Percentiles rank a stretch among this genome's conserved stretches.
These are phyloP conservation scores for Leptogaster cylindrica DNA, from an alignment of 2,888 invertebrate species.

Conservation along the genomic window DNA sequence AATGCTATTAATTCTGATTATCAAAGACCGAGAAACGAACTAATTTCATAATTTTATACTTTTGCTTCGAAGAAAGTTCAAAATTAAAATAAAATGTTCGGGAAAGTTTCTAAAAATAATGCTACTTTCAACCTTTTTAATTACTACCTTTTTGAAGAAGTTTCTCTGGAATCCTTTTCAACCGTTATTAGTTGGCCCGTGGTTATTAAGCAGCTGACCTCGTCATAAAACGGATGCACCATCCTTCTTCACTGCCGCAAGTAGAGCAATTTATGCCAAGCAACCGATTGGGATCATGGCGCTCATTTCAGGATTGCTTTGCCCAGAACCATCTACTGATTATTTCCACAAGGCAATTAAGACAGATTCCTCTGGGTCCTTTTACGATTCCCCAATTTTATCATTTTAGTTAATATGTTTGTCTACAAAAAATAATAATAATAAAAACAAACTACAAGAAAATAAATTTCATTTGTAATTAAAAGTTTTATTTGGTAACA, in stretches of 20 bases:
- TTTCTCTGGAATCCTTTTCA: slow-evolving; percentile 24
- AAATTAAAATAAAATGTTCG: slow-evolving; percentile 23
- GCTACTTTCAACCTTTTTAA: slow-evolving; percentile 16
- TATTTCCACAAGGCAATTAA: slow-evolving; percentile 17
- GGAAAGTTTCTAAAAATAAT: slow-evolving; percentile 21
- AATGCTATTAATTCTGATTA: no score
- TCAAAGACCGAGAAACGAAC: no score
- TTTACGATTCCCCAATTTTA: slow-evolving; percentile 2
- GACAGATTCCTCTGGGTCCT: slow-evolving; percentile 23
- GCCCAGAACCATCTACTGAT: slow-evolving; percentile 16
- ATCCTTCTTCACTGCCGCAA: background rate
- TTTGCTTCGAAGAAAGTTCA: slow-evolving; percentile 27
- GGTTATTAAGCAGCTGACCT: slow-evolving; percentile 31
- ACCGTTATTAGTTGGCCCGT: slow-evolving; percentile 15
- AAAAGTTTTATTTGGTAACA: no score
- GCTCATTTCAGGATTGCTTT: slow-evolving; percentile 24
- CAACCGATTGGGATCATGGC: slow-evolving; percentile 6
- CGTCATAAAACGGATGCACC: slow-evolving; percentile 19
- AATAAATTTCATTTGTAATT: no score
- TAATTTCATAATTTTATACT: no score
- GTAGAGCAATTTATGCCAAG: background rate
- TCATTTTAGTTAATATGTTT: no score
- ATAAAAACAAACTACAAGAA: no score
- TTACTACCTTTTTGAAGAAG: slow-evolving; percentile 24
- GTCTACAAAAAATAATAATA: no score